phyloP scores from a whole-genome alignment of 2,888 invertebrate species.

The Andrena dorsata region DNA sequence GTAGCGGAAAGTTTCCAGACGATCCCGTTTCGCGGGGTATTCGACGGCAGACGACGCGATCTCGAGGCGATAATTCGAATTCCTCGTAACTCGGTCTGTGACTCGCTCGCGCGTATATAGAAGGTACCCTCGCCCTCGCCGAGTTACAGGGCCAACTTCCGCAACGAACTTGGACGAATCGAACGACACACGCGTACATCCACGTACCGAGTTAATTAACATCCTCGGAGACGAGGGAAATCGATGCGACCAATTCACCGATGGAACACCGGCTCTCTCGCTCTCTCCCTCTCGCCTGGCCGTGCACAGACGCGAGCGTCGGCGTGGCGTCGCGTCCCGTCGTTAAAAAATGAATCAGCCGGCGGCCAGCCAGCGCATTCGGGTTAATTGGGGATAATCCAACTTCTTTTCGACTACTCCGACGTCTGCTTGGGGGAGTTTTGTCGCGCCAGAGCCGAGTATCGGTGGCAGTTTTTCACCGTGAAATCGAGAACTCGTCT shows the following conservation, averaged over 20 bases:
- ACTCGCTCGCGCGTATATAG: constrained; percentile 20
- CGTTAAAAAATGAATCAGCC: constrained; percentile 42
- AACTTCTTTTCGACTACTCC: constrained; percentile 16
- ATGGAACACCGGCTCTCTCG: constrained; percentile 20
- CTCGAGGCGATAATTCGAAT: constrained; percentile 33
- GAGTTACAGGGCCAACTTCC: constrained; percentile 19
- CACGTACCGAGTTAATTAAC: constrained; percentile 61
- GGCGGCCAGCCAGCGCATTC: constrained; percentile 27
- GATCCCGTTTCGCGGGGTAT: neutral
- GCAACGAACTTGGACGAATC: constrained; percentile 37
- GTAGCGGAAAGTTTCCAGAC: constrained; percentile 16
- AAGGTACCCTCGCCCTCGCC: constrained; percentile 5
- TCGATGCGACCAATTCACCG: constrained; percentile 28
- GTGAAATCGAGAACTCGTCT: neutral
- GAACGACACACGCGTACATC: constrained; percentile 25
- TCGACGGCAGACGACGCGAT: neutral
- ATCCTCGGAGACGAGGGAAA: constrained; percentile 42
- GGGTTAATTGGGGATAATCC: constrained; percentile 60
- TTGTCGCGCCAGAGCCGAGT: neutral
- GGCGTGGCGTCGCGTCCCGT: neutral
- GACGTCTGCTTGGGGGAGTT: neutral
- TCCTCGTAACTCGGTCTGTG: constrained; percentile 19
- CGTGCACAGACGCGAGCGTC: constrained; percentile 13
- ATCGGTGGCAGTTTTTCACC: neutral
- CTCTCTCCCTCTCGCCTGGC: neutral